Evolutionary conservation across 2,888 invertebrate species (phyloP), one percentile per base, ranked within the genome.

Genomic region (Silvanus unidentatus): DNA sequence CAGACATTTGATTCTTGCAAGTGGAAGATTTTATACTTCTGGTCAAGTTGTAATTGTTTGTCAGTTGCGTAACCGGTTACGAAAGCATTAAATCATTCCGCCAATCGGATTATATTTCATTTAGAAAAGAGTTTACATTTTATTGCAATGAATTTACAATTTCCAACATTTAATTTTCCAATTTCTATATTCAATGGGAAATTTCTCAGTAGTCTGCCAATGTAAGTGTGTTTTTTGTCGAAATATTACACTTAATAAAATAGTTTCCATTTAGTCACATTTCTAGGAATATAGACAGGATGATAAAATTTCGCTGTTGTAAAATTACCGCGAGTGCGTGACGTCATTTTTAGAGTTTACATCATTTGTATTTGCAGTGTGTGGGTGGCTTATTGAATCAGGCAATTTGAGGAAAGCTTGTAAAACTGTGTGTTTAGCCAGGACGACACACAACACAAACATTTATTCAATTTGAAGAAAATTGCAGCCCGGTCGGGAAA

Each of bases 341-440:
- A 47, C 49, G 47, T 45, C 47, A 46, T 28, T 8, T 22, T 15
- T 5, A 9, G 8, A 37, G 42, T 42, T 50, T 47, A 50, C 45
- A 47, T 50, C 49, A 50, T 47, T 43, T 47, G 47, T 42, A 50
- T 45, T 47, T 44, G 44, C 42, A 43, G 42, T 43, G 44, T 13
- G 49, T 47, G 37, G 49, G 49, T 47, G 44, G 47, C 4, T 22
- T 22, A n/a, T n/a, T n/a, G n/a, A n/a, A n/a, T 22, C 22, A 22
- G 8, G 8, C 22, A 22, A 22, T 22, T 22, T 22, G 22, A 22
- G 9, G 10, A 13, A 34, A 34, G 13, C 10, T 3, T 13, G 34
- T 34, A 6, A 4, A 13, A 22, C 3, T 22, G 3, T 22, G 22
- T 22, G 4, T 8, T 22, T 22, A 8, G 3, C 3, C 22, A 8